These are phyloP conservation scores for Platichthys stellatus DNA, from an alignment of 2,113 vertebrate species.

Conservation along the genomic window DNA sequence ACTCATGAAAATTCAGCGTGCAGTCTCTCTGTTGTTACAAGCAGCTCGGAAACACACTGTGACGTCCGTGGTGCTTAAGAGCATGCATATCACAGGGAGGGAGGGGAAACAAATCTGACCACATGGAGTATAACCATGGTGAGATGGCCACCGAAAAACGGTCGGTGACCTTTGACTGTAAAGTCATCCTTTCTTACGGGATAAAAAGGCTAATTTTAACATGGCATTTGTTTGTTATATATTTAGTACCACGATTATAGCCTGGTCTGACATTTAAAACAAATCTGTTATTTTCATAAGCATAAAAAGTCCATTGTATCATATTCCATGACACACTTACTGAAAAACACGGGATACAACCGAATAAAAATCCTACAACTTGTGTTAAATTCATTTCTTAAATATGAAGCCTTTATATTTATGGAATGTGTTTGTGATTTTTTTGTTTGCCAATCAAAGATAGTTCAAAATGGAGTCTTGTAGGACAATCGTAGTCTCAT, in stretches of 20 bases:
- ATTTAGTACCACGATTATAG: constrained; percentile 55
- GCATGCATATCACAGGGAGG: constrained; percentile 55
- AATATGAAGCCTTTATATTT: constrained; percentile 7
- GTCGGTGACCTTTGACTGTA: constrained; percentile 62
- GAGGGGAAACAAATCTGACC: constrained; percentile 54
- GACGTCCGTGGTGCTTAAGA: constrained; percentile 57
- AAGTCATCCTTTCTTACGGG: constrained; percentile 55
- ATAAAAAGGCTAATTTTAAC: constrained; percentile 47
- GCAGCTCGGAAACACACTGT: constrained; percentile 55
- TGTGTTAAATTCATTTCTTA: neutral
- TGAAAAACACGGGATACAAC: constrained; percentile 19
- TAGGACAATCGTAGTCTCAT: constrained; percentile 7
- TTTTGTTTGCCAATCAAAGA: neutral
- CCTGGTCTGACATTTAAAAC: constrained; percentile 57
- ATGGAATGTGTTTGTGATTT: neutral
- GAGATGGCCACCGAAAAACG: constrained; percentile 62
- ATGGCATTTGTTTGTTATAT: constrained; percentile 63
- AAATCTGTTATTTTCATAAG: constrained; percentile 61
- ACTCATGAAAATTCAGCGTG: constrained; percentile 83
- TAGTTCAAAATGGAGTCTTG: neutral
- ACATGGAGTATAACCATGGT: constrained; percentile 29
- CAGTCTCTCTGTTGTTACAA: constrained; percentile 70
- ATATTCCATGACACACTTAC: constrained; percentile 41
- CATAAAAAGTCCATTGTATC: constrained; percentile 61
- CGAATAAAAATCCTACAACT: neutral